Percentiles rank a stretch among this genome's conserved stretches.
phyloP scores from a whole-genome alignment of 2,797 vertebrate species.

The Phoeniculus purpureus region DNA sequence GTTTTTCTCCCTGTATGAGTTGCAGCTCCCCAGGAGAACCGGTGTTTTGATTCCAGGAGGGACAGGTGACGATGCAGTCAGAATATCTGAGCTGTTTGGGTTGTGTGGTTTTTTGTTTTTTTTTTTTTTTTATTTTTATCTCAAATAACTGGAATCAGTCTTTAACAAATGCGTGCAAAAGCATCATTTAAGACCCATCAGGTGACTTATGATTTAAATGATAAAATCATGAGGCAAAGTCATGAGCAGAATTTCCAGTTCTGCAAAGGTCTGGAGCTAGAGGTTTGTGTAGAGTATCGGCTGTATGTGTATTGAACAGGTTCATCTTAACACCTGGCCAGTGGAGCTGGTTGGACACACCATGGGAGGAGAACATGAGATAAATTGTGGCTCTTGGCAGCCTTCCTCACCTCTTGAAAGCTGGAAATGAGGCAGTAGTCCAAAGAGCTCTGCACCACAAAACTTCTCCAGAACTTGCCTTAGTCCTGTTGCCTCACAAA shows the following conservation, averaged over 20 bases:
- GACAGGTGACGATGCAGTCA: not conserved
- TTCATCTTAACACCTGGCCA: not conserved
- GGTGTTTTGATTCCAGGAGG: not conserved
- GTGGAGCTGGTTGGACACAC: not conserved
- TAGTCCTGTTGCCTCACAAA: not conserved
- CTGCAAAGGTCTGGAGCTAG: not conserved
- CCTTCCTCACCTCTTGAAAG: not conserved
- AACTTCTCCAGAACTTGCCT: not conserved
- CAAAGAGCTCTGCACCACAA: not conserved
- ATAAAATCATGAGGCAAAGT: not conserved
- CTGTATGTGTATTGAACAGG: not conserved
- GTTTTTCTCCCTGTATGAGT: not conserved
- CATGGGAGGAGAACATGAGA: not conserved
- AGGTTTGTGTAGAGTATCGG: not conserved
- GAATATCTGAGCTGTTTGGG: not conserved
- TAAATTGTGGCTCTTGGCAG: accelerated
- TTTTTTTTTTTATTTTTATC: not conserved
- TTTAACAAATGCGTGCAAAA: no score
- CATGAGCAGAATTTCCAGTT: not conserved
- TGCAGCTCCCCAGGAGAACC: not conserved
- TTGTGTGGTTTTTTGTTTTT: not conserved
- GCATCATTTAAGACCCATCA: no score
- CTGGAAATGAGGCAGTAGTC: not conserved
- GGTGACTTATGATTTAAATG: not conserved
- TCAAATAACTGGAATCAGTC: not conserved